phyloP scores from a whole-genome alignment of 1,140 invertebrate species.

The Paraescarpia echinospica region DNA sequence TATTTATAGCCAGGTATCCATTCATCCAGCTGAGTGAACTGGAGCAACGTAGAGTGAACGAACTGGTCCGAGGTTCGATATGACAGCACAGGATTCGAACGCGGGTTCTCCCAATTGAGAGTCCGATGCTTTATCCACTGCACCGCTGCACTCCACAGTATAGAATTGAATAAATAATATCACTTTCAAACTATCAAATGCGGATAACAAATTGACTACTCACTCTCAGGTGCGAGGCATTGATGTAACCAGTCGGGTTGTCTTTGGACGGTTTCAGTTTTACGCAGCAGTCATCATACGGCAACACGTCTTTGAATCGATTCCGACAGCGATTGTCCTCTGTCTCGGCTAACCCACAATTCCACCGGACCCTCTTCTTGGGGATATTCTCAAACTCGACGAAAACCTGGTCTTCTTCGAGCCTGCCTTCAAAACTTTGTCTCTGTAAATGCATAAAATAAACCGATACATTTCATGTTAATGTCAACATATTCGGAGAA shows the following conservation, averaged over 20 bases:
- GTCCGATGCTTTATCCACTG: no score
- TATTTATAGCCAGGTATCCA: no score
- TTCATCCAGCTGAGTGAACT: no score
- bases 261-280: slow-evolving; percentile 73
- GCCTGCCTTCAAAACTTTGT: slow-evolving; percentile 62
- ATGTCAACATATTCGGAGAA: neutral
- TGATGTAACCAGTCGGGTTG: slow-evolving; percentile 85
- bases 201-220: slow-evolving; percentile 32
- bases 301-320: slow-evolving; percentile 73
- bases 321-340: slow-evolving; percentile 59
- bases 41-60: no score
- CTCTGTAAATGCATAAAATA: neutral
- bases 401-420: slow-evolving; percentile 78
- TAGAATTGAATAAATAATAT: no score
- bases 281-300: slow-evolving; percentile 86
- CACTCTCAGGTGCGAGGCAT: slow-evolving; percentile 84
- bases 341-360: slow-evolving; percentile 69
- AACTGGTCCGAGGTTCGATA: no score
- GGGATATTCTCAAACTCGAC: slow-evolving; percentile 86
- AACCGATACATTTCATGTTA: neutral
- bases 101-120: no score
- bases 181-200: neutral
- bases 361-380: slow-evolving; percentile 71
- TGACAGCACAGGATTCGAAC: no score
- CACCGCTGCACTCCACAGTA: no score